Evolutionary conservation across 2,888 invertebrate genomes (phyloP).

Genomic region (Meta bourneti): DNA sequence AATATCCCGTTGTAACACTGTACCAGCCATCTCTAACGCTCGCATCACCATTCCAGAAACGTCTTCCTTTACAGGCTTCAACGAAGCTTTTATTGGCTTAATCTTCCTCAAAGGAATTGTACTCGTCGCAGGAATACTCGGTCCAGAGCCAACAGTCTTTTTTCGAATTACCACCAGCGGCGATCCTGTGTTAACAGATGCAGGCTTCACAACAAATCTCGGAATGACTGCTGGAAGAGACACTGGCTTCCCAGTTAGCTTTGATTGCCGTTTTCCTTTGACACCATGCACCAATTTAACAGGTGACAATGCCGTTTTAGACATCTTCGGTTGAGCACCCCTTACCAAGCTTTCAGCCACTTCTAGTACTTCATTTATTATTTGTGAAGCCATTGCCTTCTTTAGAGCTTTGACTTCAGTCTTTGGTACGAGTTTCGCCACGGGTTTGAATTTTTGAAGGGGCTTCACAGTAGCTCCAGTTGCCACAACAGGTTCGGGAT

Average conservation of each 20-base stretch:
- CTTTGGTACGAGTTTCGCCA: too few species aligned
- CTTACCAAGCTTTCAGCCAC: background rate
- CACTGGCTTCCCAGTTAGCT: background rate
- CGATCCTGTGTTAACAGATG: background rate
- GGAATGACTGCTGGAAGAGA: background rate
- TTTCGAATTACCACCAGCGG: background rate
- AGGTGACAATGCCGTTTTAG: background rate
- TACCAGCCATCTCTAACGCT: constrained; percentile 7
- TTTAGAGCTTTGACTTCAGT: background rate
- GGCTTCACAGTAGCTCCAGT: too few species aligned
- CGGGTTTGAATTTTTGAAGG: too few species aligned
- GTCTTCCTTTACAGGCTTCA: background rate
- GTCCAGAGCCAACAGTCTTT: background rate
- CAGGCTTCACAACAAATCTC: constrained; percentile 31
- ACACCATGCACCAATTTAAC: background rate
- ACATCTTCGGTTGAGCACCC: background rate
- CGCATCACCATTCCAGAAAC: background rate
- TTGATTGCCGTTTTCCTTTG: background rate
- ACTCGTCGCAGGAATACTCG: background rate
- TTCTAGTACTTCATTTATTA: background rate
- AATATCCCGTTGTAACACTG: background rate
- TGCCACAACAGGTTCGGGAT: background rate
- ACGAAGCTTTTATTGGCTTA: background rate
- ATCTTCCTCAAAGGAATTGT: background rate
- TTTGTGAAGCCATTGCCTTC: background rate